Evolutionary conservation across 1,140 invertebrate species (phyloP).

Genomic region (Eupeodes corollae): DNA sequence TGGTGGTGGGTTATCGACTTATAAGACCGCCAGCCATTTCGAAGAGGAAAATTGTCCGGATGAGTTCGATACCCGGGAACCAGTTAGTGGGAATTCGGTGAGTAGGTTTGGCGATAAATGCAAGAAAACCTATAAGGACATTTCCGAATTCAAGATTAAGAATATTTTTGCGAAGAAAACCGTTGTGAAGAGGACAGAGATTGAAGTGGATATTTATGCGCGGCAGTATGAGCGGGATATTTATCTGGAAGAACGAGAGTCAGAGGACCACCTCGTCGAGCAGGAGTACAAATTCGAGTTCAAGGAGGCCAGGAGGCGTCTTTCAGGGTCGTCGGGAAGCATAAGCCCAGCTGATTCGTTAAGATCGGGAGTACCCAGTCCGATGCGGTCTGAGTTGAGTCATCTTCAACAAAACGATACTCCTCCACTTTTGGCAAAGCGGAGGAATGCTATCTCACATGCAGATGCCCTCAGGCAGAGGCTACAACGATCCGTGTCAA

Average conservation of each 20-base stretch:
- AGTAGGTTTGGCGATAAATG: slow-evolving; percentile 13
- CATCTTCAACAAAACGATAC: background rate
- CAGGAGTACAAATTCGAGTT: slow-evolving; percentile 30
- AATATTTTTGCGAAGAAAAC: slow-evolving; percentile 30
- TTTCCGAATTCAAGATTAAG: slow-evolving; percentile 26
- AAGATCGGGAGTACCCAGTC: slow-evolving; percentile 6
- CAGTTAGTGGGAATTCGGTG: no score
- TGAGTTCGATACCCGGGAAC: no score
- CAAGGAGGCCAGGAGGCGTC: slow-evolving; percentile 12
- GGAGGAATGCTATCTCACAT: no score
- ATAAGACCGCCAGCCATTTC: background rate
- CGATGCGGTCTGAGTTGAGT: no score
- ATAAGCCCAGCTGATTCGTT: background rate
- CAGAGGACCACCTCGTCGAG: slow-evolving; percentile 15
- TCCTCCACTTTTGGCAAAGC: background rate
- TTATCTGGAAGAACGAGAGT: slow-evolving; percentile 11
- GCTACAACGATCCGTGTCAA: background rate
- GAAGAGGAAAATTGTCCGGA: no score
- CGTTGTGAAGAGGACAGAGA: slow-evolving; percentile 17
- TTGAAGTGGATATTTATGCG: slow-evolving; percentile 27
- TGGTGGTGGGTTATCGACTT: background rate
- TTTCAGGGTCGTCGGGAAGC: background rate
- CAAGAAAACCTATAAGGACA: slow-evolving; percentile 26
- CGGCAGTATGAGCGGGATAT: slow-evolving; percentile 26
- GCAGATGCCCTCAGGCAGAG: background rate